These are phyloP conservation scores for Andrena marginata DNA, from an alignment of 2,888 invertebrate genomes.

Conservation along the genomic window DNA sequence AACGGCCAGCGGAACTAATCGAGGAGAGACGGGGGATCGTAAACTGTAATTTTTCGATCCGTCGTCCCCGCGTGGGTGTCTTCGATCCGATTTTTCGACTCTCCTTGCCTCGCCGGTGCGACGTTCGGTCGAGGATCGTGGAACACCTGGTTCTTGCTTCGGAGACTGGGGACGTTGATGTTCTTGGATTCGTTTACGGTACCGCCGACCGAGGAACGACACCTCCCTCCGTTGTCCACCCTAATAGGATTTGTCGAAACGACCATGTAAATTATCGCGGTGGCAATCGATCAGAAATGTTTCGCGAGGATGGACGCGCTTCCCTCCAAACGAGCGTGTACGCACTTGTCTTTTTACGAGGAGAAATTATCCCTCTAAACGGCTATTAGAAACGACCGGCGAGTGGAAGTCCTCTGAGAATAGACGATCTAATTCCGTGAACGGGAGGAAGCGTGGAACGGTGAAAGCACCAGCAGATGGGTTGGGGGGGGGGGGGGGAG, in stretches of 20 bases:
- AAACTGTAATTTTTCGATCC: conserved; percentile 9
- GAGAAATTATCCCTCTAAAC: conserved; percentile 71
- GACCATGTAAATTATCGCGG: conserved; percentile 4
- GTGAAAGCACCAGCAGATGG: conserved; percentile 43
- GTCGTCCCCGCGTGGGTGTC: not conserved
- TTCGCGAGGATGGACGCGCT: conserved; percentile 9
- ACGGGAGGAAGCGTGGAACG: conserved; percentile 68
- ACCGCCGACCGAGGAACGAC: not conserved
- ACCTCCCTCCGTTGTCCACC: not conserved
- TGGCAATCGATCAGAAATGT: conserved; percentile 24
- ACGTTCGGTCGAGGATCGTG: not conserved
- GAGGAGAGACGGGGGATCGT: conserved; percentile 23
- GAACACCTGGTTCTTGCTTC: not conserved
- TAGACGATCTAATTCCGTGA: conserved; percentile 84
- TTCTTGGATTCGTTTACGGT: not conserved
- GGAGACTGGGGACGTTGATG: not conserved
- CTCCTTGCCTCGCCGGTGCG: not conserved
- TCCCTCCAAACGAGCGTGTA: conserved; percentile 14
- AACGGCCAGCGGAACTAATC: conserved; percentile 34
- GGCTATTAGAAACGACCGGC: conserved; percentile 67
- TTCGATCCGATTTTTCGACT: not conserved
- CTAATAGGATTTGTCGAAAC: conserved; percentile 35
- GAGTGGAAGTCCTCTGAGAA: conserved; percentile 79
- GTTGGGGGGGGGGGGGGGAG: conserved; percentile 36
- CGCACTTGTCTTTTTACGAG: conserved; percentile 42